Conservation (phyloP, 1,140 invertebrate species). For the Triops cancriformis region DNA sequence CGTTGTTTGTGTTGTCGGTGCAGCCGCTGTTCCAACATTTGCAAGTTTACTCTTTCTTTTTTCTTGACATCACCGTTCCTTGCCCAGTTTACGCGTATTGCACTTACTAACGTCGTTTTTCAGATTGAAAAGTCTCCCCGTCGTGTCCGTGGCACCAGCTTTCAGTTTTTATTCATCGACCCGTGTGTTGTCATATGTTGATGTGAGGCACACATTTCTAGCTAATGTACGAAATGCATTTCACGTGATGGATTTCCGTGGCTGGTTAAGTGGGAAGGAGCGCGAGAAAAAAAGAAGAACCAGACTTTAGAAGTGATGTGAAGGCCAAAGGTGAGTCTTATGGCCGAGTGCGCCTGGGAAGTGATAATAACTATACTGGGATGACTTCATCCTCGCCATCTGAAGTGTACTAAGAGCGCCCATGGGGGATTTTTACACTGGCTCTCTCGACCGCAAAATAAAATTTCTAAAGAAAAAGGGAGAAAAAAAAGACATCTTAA, state of each 20-base stretch:
- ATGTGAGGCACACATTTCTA: too few species aligned
- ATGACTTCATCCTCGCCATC: constrained; percentile 10
- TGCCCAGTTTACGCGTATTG: too few species aligned
- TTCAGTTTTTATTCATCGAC: too few species aligned
- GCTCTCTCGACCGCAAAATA: not conserved
- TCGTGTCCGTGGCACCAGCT: too few species aligned
- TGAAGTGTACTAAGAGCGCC: constrained; percentile 1
- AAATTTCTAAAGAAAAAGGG: not conserved
- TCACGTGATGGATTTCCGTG: not conserved
- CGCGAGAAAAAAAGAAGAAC: not conserved
- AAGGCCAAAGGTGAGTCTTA: constrained; percentile 10
- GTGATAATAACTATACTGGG: not conserved
- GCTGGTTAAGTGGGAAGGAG: not conserved
- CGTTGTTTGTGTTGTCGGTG: too few species aligned
- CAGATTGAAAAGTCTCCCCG: too few species aligned
- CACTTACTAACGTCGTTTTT: too few species aligned
- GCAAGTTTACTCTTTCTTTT: not conserved
- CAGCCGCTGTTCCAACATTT: not conserved
- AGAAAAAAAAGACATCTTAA: not conserved
- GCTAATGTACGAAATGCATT: too few species aligned
- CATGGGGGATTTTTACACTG: not conserved
- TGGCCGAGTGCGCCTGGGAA: constrained; percentile 8
- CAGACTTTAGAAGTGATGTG: not conserved
- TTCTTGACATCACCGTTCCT: too few species aligned
- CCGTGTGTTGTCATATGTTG: too few species aligned